Percentiles rank a stretch among this genome's conserved stretches.
Evolutionary conservation across 2,888 invertebrate genomes (phyloP).

Genomic region (Ryuthela nishihirai): DNA sequence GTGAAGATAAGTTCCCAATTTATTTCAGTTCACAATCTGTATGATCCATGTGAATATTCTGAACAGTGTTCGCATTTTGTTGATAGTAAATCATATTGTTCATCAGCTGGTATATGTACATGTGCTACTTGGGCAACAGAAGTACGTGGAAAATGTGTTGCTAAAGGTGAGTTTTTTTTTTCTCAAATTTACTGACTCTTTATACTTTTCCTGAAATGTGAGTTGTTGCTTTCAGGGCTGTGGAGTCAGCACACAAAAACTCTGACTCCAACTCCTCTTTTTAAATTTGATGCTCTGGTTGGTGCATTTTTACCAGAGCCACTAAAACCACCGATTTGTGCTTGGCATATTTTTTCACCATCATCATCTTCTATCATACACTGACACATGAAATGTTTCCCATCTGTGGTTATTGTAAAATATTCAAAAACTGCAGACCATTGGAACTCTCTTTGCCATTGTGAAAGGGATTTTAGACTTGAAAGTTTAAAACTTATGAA

Average conservation of each 20-base stretch:
- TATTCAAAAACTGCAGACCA: too few species aligned
- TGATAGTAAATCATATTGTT: conserved; percentile 19
- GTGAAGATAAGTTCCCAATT: background rate
- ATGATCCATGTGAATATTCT: conserved; percentile 30
- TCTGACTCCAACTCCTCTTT: too few species aligned
- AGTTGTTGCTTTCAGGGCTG: too few species aligned
- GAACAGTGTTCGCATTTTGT: conserved; percentile 25
- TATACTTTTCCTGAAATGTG: background rate
- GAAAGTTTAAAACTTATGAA: too few species aligned
- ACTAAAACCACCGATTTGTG: background rate
- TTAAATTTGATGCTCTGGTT: too few species aligned
- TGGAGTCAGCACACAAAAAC: too few species aligned
- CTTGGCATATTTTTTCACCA: background rate
- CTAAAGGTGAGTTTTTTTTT: conserved; percentile 9
- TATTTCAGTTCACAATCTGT: conserved; percentile 21
- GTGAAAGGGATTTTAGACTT: too few species aligned
- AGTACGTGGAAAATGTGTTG: conserved; percentile 15
- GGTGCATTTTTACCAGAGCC: background rate
- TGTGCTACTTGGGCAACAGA: conserved; percentile 20
- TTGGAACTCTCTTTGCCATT: too few species aligned
- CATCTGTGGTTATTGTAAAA: too few species aligned
- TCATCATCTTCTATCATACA: too few species aligned
- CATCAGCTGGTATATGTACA: conserved; percentile 11
- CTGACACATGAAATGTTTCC: too few species aligned
- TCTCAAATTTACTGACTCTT: background rate